Base-by-base conservation (phyloP, 2,888 invertebrate species). In the Lordiphosa andalusiaca region DNA sequence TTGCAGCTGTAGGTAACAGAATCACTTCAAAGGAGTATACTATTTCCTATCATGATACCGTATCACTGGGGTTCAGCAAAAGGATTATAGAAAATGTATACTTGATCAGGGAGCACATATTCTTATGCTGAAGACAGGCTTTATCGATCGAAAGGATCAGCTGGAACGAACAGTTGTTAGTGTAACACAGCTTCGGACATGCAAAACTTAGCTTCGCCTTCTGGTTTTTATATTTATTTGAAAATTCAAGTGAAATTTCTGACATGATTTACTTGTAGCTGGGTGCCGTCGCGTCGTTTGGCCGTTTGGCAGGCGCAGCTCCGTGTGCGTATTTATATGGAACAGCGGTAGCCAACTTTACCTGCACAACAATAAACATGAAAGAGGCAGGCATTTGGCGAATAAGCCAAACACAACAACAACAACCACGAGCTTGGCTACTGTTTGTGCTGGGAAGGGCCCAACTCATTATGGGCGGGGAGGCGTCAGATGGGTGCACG, bases 271-370 rank as follows among this genome's bases (percentile, higher is more conserved):
- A 41, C 21, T 41, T 41, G 16, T 21, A 38, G 39, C 25, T 49
- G 49, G 49, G 25, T 23, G 13, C 12, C 10, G 30, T 21, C 35
- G 13, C 10, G 30, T 21, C 19, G 13, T 19, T 19, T 46, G 21
- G 38, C 38, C 19, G 30, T 30, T 23, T 49, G 39, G 39, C 47
- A 10, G 40, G 13, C 58, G 25, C 49, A 16, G 23, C 40, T 12
- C 40, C 50, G 52, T 51, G 57, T 69, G 69, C 76, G 76, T 69
- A 62, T 80, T 80, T 60, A 59, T 71, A 69, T 69, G 83, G 66
- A 80, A 71, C 72, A 54, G 13, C 51, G 48, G 83, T 68, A 64
- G 75, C 42, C 56, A 47, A 41, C 37, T 12, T 13, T 19, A 37
- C 44, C 23, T 36, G 19, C 50, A 54, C 33, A 48, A 6, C 40